Evolutionary conservation across 2,113 vertebrate genomes (phyloP), one percentile per base, ranked within the genome.

Genomic region (Epinephelus lanceolatus): DNA sequence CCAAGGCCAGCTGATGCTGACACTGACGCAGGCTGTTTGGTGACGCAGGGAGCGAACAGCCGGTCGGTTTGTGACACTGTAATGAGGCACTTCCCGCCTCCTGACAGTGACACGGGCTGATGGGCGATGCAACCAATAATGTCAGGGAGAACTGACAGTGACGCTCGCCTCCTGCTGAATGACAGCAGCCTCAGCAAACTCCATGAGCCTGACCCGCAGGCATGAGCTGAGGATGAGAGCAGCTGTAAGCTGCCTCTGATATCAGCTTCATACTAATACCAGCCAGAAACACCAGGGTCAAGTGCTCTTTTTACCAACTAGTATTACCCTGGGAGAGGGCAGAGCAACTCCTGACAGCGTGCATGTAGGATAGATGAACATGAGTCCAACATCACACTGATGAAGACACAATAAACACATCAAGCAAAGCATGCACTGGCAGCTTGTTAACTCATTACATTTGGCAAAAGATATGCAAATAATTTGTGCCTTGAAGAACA

Each of bases 81-180:
- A 84, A 89, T 0, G 96, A 94, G 91, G 94, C 83, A 21, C 94
- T 98, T 51, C 97, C 97, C 27, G 95, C 97, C 88, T 95, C 97
- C 76, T 99, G 98, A 93, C 96, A 93, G 94, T 99, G 98, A 98
- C 97, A 96, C 0, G 95, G 96, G 2, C 95, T 91, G 70, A 87
- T 78, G 69, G 94, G 73, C 69, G 93, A 81, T 63, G 86, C 83
- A 83, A 93, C 87, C 91, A 93, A 94, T 81, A 80, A 86, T 0
- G 70, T 98, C 88, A 96, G 91, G 90, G 98, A 99, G 85, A 97
- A 96, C 85, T 99, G 98, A 96, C 98, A 99, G 94, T 99, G 98
- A 96, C 97, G 97, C 76, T 68, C 85, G 85, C 93, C 92, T 75
- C 73, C 91, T 12, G 92, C 95, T 94, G 96, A 91, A 93, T 99